Base-by-base conservation (phyloP, 1,140 invertebrate genomes). In the Bicyclus anynana region DNA sequence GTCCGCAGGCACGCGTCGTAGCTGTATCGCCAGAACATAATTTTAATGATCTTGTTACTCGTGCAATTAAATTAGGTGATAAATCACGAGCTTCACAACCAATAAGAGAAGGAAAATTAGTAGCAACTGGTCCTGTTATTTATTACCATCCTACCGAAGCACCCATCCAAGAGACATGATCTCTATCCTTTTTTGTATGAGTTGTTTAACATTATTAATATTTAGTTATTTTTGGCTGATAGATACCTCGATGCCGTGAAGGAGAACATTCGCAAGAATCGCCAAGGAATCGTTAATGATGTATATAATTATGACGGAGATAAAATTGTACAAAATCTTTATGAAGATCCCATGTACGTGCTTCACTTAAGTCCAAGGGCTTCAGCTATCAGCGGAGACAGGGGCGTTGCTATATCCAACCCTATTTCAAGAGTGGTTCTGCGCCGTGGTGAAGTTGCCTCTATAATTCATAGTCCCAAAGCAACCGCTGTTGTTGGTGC, bases 401-500 rank as follows among this genome's bases (percentile, higher is more conserved):
- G 90, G n/a, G 93, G 93, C 14, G 89, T 90, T 6, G 93, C 93
- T 29, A 89, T 94, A 12, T 91, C 93, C 2, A 91, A 91, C 53
- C 93, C 93, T n/a, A 78, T 93, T 48, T 92, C 93, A 9, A 86
- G 73, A 29, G 87, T 76, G 89, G 90, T 56, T 54, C 91, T 71
- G 63, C 92, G 29, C 74, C 89, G 67, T 74, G 87, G 77, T 87
- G 23, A 89, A 74, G 53, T 80, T 84, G 64, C 90, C 84, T 12
- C 91, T 47, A 90, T 94, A 14, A 76, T 91, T 33, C 93, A 92
- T 67, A 89, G 91, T 59, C 93, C 93, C 1, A 84, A 90, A 57
- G 92, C 93, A 1, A 89, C 92, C 0, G 93, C 93, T n/a, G 89
- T 94, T 3, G 93, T 89, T 7, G 93, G 93, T 1, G 92, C 92